Base-by-base conservation (phyloP, 2,888 invertebrate species). In the Balanococcus diminutus region DNA sequence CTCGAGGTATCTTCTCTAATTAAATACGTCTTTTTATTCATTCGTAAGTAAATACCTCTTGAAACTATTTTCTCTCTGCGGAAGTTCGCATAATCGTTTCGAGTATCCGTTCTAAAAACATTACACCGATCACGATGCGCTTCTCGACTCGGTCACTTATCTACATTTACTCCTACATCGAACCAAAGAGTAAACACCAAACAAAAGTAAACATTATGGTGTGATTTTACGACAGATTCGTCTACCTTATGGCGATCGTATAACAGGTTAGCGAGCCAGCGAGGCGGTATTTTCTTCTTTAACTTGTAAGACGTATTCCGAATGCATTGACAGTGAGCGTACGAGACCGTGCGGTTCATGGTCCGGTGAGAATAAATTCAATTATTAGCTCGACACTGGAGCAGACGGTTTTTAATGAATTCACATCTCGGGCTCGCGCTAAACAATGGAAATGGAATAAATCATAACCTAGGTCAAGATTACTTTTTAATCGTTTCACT, bases 21-120 rank as follows among this genome's bases (percentile, higher is more conserved):
- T 61, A 61, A 61, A 61, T 61, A 61, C 61, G 25, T 61, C 25
- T 61, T 61, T 46, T 46, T 46, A 46, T 61, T 61, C 61, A 61
- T 61, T 61, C 61, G 61, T 9, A 2, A 9, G 11, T 61, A 19
- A 6, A 19, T 11, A 61, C 22, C 61, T 61, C 61, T 61, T 25
- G 19, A 61, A 11, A 61, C 25, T 19, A 25, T 25, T 61, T 25
- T 61, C 61, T 61, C 61, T 61, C 25, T 61, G 22, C 61, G 61
- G 61, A 61, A 61, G 25, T 61, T 61, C 61, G 25, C 25, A 61
- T 61, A 61, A 61, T 61, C 61, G 61, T 61, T 61, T 61, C 61
- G 61, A 61, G 61, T 61, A 61, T 61, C 61, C 61, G 61, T 61
- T 61, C 61, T 61, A 61, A 61, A 25, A 61, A 61, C 61, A 61